These are phyloP conservation scores for Epizoanthus ramosus DNA, from an alignment of 92 coral and sea anemone species.

Conservation along the genomic window DNA sequence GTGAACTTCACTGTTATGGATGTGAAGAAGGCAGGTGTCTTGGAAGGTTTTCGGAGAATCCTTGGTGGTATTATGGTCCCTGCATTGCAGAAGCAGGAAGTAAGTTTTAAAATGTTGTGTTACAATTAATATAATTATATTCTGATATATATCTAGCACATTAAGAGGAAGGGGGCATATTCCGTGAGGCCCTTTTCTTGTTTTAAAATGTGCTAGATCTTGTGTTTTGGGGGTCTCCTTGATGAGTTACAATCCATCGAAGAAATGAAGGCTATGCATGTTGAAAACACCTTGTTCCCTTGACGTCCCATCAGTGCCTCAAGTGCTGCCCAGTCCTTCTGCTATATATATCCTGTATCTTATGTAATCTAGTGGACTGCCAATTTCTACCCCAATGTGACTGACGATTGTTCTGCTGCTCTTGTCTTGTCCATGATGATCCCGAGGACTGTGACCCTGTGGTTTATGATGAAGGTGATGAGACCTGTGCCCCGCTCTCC, in stretches of 20 bases:
- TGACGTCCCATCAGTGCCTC: not conserved
- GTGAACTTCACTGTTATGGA: slow-evolving; percentile 89
- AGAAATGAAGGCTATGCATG: slow-evolving; percentile 35
- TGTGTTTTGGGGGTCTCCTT: not conserved
- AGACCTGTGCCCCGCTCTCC: not conserved
- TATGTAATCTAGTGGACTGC: slow-evolving; percentile 1
- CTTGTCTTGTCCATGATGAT: slow-evolving; percentile 7
- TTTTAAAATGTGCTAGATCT: too few species aligned
- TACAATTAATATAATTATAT: too few species aligned
- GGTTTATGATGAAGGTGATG: not conserved
- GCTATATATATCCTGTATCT: too few species aligned
- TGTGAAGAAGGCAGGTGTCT: slow-evolving; percentile 72
- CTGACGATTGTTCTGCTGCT: too few species aligned
- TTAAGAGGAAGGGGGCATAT: too few species aligned
- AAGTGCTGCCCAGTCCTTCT: too few species aligned
- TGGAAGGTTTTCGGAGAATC: slow-evolving; percentile 87
- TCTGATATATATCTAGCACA: too few species aligned
- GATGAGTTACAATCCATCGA: slow-evolving; percentile 21
- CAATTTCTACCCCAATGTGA: slow-evolving; percentile 24
- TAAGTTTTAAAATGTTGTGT: slow-evolving; percentile 15
- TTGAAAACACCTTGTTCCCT: slow-evolving; percentile 28
- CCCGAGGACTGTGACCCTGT: not conserved
- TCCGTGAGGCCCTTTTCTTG: too few species aligned
- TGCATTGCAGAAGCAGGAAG: slow-evolving; percentile 89
- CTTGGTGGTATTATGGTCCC: slow-evolving; percentile 85